Base-by-base conservation (phyloP, 2,797 vertebrate species). In the Steatocranus sp. region DNA sequence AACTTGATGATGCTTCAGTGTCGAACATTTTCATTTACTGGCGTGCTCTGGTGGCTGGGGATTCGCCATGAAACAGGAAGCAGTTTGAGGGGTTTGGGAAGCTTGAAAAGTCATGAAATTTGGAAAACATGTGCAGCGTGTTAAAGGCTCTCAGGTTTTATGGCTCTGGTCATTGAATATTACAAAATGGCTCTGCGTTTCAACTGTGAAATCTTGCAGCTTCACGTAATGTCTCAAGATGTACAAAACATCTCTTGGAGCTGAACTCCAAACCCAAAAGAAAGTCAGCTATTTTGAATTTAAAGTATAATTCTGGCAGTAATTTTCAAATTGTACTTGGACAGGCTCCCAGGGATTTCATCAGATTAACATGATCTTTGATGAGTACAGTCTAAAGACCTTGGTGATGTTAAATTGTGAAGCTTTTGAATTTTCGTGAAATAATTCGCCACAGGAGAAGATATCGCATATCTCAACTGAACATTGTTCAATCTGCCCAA, bases 221-320 rank as follows among this genome's bases (percentile, higher is more conserved):
- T 54, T 54, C 51, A 15, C 27, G 12, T 15, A 0, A 27, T 3
- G 51, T 27, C 3, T 54, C 23, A 54, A 54, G 51, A 54, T 54
- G 12, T 54, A 27, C 51, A 54, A 54, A 54, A 27, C 7, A 54
- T 54, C 0, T 15, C 51, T 27, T 54, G 23, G 23, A 54, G 51
- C 51, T 54, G 27, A 27, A 54, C 23, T 0, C 51, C 51, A 54
- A 54, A 54, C 23, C 23, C 51, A 54, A 8, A 54, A 54, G 23
- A 5, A 1, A 54, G 51, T 7, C 0, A 0, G 51, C 51, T 2
- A 54, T 27, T 54, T 0, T 54, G 0, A 54, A 54, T 54, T 27
- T 54, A 27, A 54, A 54, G 23, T 54, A 27, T 54, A 27, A 8
- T 2, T 15, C 1, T 5, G 23, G 0, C 4, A 34, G 32, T 34